Evolutionary conservation across 2,797 vertebrate genomes (phyloP).

Genomic region (Sardinella longiceps): DNA sequence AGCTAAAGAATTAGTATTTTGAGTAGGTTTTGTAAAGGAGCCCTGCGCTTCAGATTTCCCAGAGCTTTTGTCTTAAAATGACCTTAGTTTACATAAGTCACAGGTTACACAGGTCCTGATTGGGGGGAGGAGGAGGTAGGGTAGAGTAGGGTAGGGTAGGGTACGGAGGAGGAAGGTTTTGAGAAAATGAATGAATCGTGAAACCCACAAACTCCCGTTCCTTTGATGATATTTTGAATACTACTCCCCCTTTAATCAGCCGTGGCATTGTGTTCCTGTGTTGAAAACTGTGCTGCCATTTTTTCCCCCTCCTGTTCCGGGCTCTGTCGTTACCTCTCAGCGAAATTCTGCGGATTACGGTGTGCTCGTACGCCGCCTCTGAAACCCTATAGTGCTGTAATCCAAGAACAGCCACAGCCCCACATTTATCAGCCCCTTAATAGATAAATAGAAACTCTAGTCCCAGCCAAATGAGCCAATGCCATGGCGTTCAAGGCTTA

Average conservation of each 20-base stretch:
- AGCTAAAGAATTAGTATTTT: neutral
- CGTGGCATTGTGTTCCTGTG: slow-evolving; percentile 62
- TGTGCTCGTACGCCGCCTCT: slow-evolving; percentile 54
- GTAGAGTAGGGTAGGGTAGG: neutral
- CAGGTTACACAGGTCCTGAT: neutral
- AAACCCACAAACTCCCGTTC: slow-evolving; percentile 45
- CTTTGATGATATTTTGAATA: slow-evolving; percentile 71
- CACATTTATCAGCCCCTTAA: slow-evolving; percentile 63
- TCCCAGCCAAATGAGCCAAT: slow-evolving; percentile 69
- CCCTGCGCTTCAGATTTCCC: neutral
- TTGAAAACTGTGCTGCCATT: slow-evolving; percentile 56
- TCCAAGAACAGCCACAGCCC: slow-evolving; percentile 63
- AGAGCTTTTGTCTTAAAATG: neutral
- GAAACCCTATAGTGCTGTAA: slow-evolving; percentile 69
- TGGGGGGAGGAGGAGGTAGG: neutral
- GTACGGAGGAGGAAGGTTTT: neutral
- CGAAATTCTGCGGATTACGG: slow-evolving; percentile 67
- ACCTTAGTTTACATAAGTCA: neutral
- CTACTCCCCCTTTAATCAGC: slow-evolving; percentile 68
- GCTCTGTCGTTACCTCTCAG: slow-evolving; percentile 58
- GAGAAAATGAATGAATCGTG: slow-evolving; percentile 17
- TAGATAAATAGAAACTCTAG: slow-evolving; percentile 73
- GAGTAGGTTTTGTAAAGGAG: neutral
- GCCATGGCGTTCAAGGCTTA: slow-evolving; percentile 65
- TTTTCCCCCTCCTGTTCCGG: slow-evolving; percentile 50